Conservation (phyloP, 2,888 invertebrate genomes). For the Aspidapion aeneum region DNA sequence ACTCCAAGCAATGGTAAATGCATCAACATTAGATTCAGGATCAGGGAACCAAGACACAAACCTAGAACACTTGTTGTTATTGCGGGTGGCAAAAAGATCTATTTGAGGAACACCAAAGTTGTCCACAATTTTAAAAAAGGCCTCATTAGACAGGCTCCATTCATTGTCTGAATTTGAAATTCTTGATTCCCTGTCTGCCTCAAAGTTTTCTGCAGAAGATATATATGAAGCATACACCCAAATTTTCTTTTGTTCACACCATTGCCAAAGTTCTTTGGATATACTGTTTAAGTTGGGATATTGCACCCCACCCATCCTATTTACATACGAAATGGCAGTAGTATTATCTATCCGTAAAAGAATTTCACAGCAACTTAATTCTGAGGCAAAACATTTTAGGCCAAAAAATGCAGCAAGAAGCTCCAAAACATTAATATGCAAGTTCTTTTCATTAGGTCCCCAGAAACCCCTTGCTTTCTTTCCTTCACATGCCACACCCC, state of each 20-base stretch:
- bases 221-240: conserved; percentile 13
- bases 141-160: not conserved
- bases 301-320: conserved; percentile 14
- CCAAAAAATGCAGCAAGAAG: conserved; percentile 12
- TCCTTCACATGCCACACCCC: conserved; percentile 4
- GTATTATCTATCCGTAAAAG: conserved; percentile 11
- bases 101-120: conserved; percentile 5
- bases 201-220: conserved; percentile 5
- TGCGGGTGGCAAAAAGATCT: conserved; percentile 9
- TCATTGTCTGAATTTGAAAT: not conserved
- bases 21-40: conserved; percentile 7
- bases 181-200: conserved; percentile 7
- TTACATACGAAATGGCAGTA: conserved; percentile 10
- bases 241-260: conserved; percentile 11
- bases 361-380: conserved; percentile 3
- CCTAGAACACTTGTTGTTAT: conserved; percentile 8
- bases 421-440: conserved; percentile 10
- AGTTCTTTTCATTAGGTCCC: conserved; percentile 22
- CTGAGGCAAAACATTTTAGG: conserved; percentile 11
- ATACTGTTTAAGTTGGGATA: conserved; percentile 1
- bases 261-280: conserved; percentile 5
- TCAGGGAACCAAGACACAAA: conserved; percentile 18
- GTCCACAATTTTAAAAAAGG: conserved; percentile 5
- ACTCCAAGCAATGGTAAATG: conserved; percentile 19
- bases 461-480: conserved; percentile 25